Evolutionary conservation across 2,888 invertebrate species (phyloP).

Genomic region (Malthinus seriepunctatus): DNA sequence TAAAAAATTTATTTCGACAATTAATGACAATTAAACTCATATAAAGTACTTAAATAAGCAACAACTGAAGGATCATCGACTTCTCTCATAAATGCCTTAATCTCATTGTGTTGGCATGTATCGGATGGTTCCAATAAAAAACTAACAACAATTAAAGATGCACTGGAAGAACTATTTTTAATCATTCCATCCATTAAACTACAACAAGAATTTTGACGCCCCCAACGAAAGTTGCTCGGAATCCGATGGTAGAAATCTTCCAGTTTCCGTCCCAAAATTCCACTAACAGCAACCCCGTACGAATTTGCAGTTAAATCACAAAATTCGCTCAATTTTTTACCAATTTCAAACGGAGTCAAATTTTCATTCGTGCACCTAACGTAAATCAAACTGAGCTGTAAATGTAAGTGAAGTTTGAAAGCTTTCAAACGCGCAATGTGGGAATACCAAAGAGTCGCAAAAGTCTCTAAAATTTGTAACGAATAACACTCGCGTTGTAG

Average conservation of each 20-base stretch:
- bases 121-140: background rate
- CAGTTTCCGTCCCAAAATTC: background rate
- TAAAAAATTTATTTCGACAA: background rate
- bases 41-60: background rate
- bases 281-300: slow-evolving; percentile 2
- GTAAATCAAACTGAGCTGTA: slow-evolving; percentile 6
- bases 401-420: slow-evolving; percentile 13
- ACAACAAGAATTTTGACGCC: background rate
- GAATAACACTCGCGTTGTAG: background rate
- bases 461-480: background rate
- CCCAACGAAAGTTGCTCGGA: background rate
- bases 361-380: background rate
- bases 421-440: slow-evolving; percentile 11
- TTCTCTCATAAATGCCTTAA: background rate
- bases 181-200: slow-evolving; percentile 6
- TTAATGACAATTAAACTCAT: too few relatives aligned
- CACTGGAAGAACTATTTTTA: background rate
- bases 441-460: slow-evolving; percentile 2
- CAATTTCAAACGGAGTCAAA: background rate
- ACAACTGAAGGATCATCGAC: background rate
- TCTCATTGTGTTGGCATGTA: background rate
- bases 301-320: background rate
- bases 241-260: too few relatives aligned
- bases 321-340: background rate
- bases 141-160: background rate